Conservation (phyloP, 2,797 vertebrate species). For the Chelidonichthys spinosus region DNA sequence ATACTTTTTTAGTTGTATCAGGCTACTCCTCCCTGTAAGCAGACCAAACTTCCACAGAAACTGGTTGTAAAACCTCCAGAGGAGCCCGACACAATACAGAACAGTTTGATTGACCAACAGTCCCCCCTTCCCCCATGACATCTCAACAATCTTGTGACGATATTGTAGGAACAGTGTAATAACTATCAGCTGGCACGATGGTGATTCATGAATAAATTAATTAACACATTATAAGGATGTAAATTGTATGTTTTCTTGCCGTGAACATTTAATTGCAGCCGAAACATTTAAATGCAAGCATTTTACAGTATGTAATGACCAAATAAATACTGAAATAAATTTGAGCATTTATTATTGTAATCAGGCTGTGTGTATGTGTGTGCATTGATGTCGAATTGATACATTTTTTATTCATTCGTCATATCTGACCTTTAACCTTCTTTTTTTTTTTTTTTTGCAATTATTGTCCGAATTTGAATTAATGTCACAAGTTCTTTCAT, state of each 20-base stretch:
- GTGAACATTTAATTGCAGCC: constrained; percentile 68
- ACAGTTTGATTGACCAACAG: constrained; percentile 31
- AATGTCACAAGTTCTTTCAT: background rate
- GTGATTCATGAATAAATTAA: constrained; percentile 64
- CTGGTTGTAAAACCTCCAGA: constrained; percentile 47
- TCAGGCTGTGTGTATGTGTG: constrained; percentile 22
- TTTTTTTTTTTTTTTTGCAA: background rate
- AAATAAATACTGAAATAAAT: constrained; percentile 82
- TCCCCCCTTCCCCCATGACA: constrained; percentile 33
- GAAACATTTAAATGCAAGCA: constrained; percentile 73
- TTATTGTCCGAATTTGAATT: background rate
- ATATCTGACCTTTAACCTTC: constrained; percentile 6
- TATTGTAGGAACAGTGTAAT: constrained; percentile 67
- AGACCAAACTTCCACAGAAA: constrained; percentile 41
- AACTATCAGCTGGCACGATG: constrained; percentile 57
- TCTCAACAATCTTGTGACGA: constrained; percentile 54
- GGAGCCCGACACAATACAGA: constrained; percentile 35
- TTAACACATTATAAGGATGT: constrained; percentile 71
- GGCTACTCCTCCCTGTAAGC: constrained; percentile 42
- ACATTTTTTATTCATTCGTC: background rate
- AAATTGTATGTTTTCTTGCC: constrained; percentile 63
- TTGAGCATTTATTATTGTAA: constrained; percentile 74
- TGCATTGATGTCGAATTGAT: background rate
- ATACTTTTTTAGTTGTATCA: constrained; percentile 62
- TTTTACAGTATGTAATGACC: constrained; percentile 81